A percentile compares a stretch with the other conserved stretches of the same genome.
Evolutionary conservation across 2,888 invertebrate species (phyloP).

Genomic region (Drosophila mulleri): DNA sequence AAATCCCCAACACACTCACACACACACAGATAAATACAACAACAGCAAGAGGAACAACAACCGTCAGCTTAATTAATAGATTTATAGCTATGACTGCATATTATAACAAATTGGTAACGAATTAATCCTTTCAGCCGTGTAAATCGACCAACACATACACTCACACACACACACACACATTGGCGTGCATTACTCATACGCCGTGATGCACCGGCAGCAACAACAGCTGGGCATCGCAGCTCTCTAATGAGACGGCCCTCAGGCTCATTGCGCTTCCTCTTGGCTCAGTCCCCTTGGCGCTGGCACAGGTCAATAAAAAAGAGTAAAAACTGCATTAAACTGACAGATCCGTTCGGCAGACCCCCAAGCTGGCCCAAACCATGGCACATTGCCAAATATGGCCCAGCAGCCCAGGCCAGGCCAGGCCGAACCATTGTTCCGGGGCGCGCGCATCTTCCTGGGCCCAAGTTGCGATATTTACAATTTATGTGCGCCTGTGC

Average conservation of each 20-base stretch:
- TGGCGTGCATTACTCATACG: constrained; percentile 68
- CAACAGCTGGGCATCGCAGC: constrained; percentile 16
- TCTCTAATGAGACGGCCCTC: constrained; percentile 45
- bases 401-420: constrained; percentile 29
- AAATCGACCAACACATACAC: constrained; percentile 50
- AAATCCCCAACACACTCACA: constrained; percentile 42
- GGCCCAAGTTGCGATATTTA: constrained; percentile 63
- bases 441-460: constrained; percentile 59
- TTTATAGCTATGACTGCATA: constrained; percentile 82
- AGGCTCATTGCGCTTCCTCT: neutral
- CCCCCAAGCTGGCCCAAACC: constrained; percentile 25
- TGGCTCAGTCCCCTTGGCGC: constrained; percentile 11
- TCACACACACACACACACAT: constrained; percentile 9
- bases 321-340: constrained; percentile 76
- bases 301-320: constrained; percentile 77
- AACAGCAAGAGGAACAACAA: constrained; percentile 55
- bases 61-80: constrained; percentile 84
- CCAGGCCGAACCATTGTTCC: constrained; percentile 45
- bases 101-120: constrained; percentile 84
- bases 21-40: constrained; percentile 9
- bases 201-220: constrained; percentile 52
- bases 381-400: constrained; percentile 61
- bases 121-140: constrained; percentile 84
- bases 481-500: constrained; percentile 72
- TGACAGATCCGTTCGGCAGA: constrained; percentile 12